phyloP scores from a whole-genome alignment of 2,113 vertebrate species.

The Caracal caracal region DNA sequence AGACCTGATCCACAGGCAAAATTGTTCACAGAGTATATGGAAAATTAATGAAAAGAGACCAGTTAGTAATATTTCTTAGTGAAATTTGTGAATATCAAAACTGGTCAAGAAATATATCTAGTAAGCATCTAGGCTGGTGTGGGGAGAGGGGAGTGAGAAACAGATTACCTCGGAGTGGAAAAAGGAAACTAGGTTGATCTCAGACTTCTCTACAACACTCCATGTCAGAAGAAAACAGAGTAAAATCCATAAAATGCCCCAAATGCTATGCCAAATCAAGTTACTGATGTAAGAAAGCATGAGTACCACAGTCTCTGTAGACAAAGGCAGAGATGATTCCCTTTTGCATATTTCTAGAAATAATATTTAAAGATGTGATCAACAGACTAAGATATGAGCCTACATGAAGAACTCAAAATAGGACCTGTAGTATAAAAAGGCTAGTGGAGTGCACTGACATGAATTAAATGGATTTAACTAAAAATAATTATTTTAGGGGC shows the following conservation, averaged over 20 bases:
- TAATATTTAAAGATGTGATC: background rate
- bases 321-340: background rate
- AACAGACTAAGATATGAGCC: background rate
- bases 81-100: conserved; percentile 8
- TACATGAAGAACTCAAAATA: background rate
- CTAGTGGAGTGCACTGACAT: background rate
- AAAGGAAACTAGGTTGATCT: background rate
- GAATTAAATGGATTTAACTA: background rate
- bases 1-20: background rate
- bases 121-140: background rate
- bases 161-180: background rate
- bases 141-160: background rate
- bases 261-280: background rate
- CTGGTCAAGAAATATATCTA: background rate
- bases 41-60: background rate
- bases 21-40: background rate
- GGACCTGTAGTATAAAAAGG: background rate
- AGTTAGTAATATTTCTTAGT: background rate
- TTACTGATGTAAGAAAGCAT: background rate
- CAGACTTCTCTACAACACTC: background rate
- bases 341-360: background rate
- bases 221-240: background rate
- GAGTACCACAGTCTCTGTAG: background rate
- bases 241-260: background rate
- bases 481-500: background rate